phyloP scores from a whole-genome alignment of 2,888 invertebrate species.

The Cylindroiulus punctatus region DNA sequence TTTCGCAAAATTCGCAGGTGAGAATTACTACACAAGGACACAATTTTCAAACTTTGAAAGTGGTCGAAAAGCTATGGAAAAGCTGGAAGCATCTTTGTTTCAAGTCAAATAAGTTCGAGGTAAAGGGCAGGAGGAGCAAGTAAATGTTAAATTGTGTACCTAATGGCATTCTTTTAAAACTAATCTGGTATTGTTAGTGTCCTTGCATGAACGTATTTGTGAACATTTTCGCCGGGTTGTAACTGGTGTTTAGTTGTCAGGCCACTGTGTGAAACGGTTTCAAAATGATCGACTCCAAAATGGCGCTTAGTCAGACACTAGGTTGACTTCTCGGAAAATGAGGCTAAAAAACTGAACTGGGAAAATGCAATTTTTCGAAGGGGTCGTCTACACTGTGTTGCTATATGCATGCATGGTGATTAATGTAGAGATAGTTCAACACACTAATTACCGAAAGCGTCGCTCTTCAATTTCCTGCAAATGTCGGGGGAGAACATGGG shows the following conservation, averaged over 20 bases:
- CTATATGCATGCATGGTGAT: constrained; percentile 39
- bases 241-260: not conserved
- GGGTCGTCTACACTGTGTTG: constrained; percentile 36
- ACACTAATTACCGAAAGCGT: constrained; percentile 40
- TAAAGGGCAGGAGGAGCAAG: no score
- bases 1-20: no score
- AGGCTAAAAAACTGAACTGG: constrained; percentile 39
- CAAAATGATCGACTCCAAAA: not conserved
- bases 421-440: constrained; percentile 43
- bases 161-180: not conserved
- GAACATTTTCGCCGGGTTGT: not conserved
- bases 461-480: constrained; percentile 41
- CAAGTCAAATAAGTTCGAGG: no score
- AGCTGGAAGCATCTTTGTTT: no score
- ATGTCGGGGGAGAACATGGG: constrained; percentile 11
- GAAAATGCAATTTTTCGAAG: constrained; percentile 6
- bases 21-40: no score
- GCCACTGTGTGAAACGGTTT: not conserved
- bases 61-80: no score
- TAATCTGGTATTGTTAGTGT: no score
- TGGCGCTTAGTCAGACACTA: not conserved
- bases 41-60: no score
- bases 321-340: constrained; percentile 24
- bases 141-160: no score
- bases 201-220: not conserved